phyloP scores from a whole-genome alignment of 2,888 invertebrate species.

The Autographa gamma region DNA sequence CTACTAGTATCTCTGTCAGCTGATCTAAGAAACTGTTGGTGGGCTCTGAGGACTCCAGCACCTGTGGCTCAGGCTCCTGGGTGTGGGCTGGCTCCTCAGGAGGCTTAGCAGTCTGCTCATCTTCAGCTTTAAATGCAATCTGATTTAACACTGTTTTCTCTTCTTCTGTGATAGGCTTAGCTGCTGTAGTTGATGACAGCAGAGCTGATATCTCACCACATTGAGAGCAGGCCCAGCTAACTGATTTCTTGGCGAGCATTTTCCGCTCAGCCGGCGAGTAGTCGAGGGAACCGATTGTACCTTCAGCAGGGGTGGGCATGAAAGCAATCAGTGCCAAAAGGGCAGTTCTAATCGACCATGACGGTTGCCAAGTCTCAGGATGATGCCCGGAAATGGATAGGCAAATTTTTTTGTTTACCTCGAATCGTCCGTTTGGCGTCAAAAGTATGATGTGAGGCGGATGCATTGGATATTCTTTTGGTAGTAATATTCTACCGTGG shows the following conservation, averaged over 20 bases:
- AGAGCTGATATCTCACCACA: constrained; percentile 82
- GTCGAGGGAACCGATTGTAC: constrained; percentile 97
- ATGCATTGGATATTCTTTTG: constrained; percentile 99
- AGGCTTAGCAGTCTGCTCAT: constrained; percentile 76
- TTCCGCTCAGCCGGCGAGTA: constrained; percentile 95
- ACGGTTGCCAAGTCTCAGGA: constrained; percentile 99
- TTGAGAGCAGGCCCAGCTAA: constrained; percentile 77
- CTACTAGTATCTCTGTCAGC: constrained; percentile 81
- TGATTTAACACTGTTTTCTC: constrained; percentile 84
- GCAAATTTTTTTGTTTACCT: constrained; percentile 97
- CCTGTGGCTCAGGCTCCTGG: constrained; percentile 73
- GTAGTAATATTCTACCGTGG: constrained; percentile 97
- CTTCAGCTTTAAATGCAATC: constrained; percentile 87
- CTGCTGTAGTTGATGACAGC: constrained; percentile 83
- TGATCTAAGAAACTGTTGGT: constrained; percentile 82
- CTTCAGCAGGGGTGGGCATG: constrained; percentile 96
- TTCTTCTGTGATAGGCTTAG: constrained; percentile 84
- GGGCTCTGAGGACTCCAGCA: constrained; percentile 78
- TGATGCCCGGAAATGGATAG: constrained; percentile 98
- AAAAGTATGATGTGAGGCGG: constrained; percentile 98
- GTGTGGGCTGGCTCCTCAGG: constrained; percentile 72
- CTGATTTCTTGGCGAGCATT: constrained; percentile 93
- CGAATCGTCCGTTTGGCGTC: constrained; percentile 98
- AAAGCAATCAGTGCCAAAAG: constrained; percentile 97
- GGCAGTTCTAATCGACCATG: constrained; percentile 98